Evolutionary conservation across 2,888 invertebrate species (phyloP).

Genomic region (Spodoptera picta): DNA sequence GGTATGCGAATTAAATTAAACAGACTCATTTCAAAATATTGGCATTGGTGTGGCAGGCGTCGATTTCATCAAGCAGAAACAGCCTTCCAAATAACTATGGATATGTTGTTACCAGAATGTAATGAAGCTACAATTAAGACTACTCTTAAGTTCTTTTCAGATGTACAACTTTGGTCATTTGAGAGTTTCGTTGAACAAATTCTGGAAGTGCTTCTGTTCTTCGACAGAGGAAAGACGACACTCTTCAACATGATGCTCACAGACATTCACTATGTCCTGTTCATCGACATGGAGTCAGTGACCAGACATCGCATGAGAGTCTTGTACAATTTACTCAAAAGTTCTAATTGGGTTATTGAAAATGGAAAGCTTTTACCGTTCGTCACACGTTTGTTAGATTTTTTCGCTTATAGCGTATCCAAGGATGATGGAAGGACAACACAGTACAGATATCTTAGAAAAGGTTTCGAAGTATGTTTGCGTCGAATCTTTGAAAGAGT

Average conservation of each 20-base stretch:
- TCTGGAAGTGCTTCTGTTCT: constrained; percentile 72
- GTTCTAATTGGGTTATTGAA: constrained; percentile 81
- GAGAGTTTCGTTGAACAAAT: constrained; percentile 74
- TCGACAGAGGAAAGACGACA: constrained; percentile 65
- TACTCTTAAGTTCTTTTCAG: constrained; percentile 69
- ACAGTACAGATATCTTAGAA: constrained; percentile 75
- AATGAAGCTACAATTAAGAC: constrained; percentile 69
- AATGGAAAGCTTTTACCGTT: constrained; percentile 74
- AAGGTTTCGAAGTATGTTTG: constrained; percentile 88
- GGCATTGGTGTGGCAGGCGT: constrained; percentile 63
- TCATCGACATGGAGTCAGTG: constrained; percentile 68
- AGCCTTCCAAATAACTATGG: constrained; percentile 70
- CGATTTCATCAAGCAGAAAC: constrained; percentile 69
- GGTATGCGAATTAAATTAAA: constrained; percentile 75
- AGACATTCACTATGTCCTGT: constrained; percentile 71
- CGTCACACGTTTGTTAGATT: constrained; percentile 80
- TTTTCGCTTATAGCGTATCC: constrained; percentile 80
- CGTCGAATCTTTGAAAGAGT: constrained; percentile 85
- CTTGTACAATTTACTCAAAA: constrained; percentile 83
- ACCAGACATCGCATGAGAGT: constrained; percentile 82
- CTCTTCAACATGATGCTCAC: constrained; percentile 73
- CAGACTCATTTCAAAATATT: constrained; percentile 57
- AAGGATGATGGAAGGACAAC: constrained; percentile 54
- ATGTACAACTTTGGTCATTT: constrained; percentile 69
- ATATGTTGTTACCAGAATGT: constrained; percentile 69